Evolutionary conservation across 2,888 invertebrate genomes (phyloP).

Genomic region (Chydorus sphaericus): DNA sequence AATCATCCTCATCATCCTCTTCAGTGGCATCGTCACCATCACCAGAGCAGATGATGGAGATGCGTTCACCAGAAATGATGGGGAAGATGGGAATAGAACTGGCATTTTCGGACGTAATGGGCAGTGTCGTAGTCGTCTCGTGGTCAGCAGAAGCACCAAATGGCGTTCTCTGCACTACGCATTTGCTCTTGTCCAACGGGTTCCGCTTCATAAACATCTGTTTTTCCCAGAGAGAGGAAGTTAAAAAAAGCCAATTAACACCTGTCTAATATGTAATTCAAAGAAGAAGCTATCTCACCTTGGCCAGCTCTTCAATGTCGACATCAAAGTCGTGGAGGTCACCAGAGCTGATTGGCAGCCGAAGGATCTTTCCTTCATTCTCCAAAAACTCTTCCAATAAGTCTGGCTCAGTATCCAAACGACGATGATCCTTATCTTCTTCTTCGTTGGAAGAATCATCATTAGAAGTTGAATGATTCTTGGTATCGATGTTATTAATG

Average conservation of each 20-base stretch:
- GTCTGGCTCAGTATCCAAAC: neutral
- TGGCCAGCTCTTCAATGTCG: conserved; percentile 5
- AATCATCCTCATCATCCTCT: neutral
- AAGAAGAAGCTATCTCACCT: no score
- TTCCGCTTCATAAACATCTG: conserved; percentile 8
- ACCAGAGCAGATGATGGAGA: conserved; percentile 8
- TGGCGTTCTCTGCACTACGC: neutral
- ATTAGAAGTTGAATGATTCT: no score
- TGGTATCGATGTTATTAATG: no score
- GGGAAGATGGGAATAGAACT: neutral
- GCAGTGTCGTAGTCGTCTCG: neutral
- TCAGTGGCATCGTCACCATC: neutral
- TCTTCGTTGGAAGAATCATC: neutral
- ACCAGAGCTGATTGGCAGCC: neutral
- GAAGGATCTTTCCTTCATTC: conserved; percentile 1
- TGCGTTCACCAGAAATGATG: neutral
- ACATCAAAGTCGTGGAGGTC: neutral
- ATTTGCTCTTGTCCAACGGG: conserved; percentile 6
- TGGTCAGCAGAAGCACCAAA: neutral
- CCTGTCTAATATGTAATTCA: no score
- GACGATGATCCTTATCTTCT: neutral
- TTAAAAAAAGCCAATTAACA: no score
- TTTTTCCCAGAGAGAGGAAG: no score
- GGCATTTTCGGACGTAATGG: neutral
- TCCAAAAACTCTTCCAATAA: neutral